Conservation (phyloP, 2,113 vertebrate species). For the Chionis minor region DNA sequence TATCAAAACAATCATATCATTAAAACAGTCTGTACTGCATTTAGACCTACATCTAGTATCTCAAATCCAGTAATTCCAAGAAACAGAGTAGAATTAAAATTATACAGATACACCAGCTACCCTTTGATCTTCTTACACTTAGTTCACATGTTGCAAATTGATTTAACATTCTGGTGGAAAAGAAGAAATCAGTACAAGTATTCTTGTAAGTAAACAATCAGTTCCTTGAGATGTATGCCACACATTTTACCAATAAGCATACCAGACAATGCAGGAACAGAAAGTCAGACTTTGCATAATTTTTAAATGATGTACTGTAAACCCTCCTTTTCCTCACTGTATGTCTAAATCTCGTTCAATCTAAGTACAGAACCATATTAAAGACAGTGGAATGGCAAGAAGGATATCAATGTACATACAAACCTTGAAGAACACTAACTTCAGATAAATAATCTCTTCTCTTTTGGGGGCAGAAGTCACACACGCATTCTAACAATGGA, state of each 20-base stretch:
- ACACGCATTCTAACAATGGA: background rate
- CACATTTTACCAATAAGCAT: background rate
- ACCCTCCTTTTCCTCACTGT: background rate
- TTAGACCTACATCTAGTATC: background rate
- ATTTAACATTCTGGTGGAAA: background rate
- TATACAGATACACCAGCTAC: background rate
- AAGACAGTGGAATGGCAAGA: background rate
- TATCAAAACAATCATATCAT: background rate
- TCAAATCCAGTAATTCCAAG: background rate
- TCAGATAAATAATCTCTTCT: background rate
- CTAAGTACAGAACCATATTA: background rate
- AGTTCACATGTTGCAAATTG: background rate
- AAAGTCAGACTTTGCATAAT: background rate
- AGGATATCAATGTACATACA: background rate
- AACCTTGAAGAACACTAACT: background rate
- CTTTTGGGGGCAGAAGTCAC: background rate
- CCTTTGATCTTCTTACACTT: background rate
- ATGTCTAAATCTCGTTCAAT: background rate
- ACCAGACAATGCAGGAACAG: background rate
- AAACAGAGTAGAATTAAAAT: background rate
- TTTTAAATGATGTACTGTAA: background rate
- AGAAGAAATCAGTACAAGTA: background rate
- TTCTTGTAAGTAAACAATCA: background rate
- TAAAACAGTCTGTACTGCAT: background rate
- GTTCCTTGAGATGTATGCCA: background rate